These are phyloP conservation scores for Steinernema carpocapsae DNA, from an alignment of 2,888 invertebrate genomes.

Conservation along the genomic window DNA sequence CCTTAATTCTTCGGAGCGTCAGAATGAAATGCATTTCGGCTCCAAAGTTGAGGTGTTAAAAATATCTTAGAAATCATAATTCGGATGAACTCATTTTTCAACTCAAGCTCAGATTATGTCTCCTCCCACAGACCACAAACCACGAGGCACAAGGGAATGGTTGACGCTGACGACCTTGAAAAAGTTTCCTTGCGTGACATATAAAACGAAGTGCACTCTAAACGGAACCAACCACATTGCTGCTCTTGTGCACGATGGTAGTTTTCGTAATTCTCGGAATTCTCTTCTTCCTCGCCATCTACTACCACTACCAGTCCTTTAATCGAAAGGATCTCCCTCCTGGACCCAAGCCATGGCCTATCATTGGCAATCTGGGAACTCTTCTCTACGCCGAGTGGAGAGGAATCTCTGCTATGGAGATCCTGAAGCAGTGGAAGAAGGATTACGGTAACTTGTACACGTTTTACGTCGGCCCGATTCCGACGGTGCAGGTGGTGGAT, in stretches of 20 bases:
- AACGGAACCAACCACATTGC: no score
- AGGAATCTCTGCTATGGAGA: neutral
- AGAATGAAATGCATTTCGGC: no score
- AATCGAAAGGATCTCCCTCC: slow-evolving; percentile 3
- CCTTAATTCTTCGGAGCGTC: no score
- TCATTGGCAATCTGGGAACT: neutral
- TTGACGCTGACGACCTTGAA: no score
- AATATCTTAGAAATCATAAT: no score
- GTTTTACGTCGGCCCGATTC: neutral
- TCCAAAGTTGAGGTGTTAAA: no score
- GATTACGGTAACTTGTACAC: slow-evolving; percentile 20
- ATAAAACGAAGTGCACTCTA: no score
- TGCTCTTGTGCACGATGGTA: neutral
- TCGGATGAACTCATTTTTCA: no score
- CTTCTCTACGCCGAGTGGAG: neutral
- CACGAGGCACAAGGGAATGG: neutral
- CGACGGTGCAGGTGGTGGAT: neutral
- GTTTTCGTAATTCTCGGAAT: neutral
- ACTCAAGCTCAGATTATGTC: no score
- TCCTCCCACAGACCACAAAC: neutral
- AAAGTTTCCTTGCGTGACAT: no score
- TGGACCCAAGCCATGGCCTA: neutral
- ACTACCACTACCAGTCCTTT: neutral
- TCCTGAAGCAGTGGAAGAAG: slow-evolving; percentile 18
- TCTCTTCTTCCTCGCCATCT: neutral